Base-by-base conservation (phyloP, 2,113 vertebrate species). In the Phyllopteryx taeniolatus region DNA sequence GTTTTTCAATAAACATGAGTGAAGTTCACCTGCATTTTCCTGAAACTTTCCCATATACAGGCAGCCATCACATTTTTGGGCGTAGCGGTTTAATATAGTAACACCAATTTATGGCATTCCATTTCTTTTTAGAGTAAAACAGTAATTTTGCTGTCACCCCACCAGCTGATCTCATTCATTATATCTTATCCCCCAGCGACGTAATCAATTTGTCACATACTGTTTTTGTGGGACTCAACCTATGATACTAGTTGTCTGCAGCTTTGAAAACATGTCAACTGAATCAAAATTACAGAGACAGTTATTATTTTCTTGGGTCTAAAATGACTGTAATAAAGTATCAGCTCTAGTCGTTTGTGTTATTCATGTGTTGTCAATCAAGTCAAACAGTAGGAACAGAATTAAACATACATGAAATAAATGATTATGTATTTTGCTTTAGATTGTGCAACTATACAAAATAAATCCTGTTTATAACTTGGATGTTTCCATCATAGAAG, bases 131-230 rank as follows among this genome's bases (percentile, higher is more conserved):
- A 9, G 64, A 46, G 44, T 66, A 27, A 57, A 57, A 9, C 8
- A 33, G 43, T 22, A 22, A 31, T 67, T 68, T 20, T 78, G 1
- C 66, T 67, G 1, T 42, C 64, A 15, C 68, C 33, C 44, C 46
- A 67, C 53, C 11, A 65, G 22, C 42, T 68, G 39, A 66, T 72
- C 22, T 39, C 33, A 53, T 12, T 44, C 51, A 63, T 75, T 64
- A 53, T 72, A 77, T 57, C 22, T 44, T 22, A 14, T 75, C 54
- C 70, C 43, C 43, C 57, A 56, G 70, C 62, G 49, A 74, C 27
- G 47, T 27, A 27, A 27, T 27, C 70, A 70, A 74, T 83, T 71
- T 71, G 59, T 67, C 75, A 70, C 65, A 49, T 33, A 49, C 6
- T 33, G 54, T 70, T 76, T 27, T 73, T 62, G 47, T 35, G 68